Conservation (phyloP, 53 echinoderm and acorn worm genomes). For the Patiria pectinifera region DNA sequence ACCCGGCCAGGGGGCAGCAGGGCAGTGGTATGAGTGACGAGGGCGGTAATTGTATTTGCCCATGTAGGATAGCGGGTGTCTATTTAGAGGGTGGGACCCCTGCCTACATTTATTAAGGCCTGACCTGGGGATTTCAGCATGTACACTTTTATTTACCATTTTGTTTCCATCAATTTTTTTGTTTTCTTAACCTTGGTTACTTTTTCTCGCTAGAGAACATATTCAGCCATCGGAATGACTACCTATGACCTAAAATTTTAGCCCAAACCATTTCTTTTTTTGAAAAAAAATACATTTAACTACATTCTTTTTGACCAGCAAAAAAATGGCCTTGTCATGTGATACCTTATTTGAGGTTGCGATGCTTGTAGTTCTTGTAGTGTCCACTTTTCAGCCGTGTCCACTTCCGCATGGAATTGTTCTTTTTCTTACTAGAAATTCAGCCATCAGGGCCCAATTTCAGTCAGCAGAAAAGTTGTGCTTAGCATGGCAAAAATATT, state of each 20-base stretch:
- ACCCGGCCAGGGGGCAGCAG: not conserved
- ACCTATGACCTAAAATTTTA: not conserved
- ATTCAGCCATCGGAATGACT: not conserved
- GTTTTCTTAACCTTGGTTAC: not conserved
- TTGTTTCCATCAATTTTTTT: not conserved
- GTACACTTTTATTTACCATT: not conserved
- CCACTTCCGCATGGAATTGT: too few species aligned
- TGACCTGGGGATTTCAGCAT: not conserved
- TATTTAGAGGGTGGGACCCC: slow-evolving; percentile 1
- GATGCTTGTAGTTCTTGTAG: too few species aligned
- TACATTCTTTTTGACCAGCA: too few species aligned
- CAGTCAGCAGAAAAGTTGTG: too few species aligned
- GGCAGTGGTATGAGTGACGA: not conserved
- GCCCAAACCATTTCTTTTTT: too few species aligned
- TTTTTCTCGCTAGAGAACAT: not conserved
- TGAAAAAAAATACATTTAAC: too few species aligned
- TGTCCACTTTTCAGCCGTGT: too few species aligned
- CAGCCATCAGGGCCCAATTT: too few species aligned
- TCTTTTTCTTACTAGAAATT: too few species aligned
- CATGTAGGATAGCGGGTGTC: slow-evolving; percentile 3
- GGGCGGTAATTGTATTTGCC: slow-evolving; percentile 23
- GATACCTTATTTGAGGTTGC: too few species aligned
- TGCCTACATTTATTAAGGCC: not conserved
- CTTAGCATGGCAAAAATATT: too few species aligned
- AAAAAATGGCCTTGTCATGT: too few species aligned